Evolutionary conservation across 2,888 invertebrate genomes (phyloP), one percentile per base, ranked within the genome.

Genomic region (Diloba caeruleocephala): DNA sequence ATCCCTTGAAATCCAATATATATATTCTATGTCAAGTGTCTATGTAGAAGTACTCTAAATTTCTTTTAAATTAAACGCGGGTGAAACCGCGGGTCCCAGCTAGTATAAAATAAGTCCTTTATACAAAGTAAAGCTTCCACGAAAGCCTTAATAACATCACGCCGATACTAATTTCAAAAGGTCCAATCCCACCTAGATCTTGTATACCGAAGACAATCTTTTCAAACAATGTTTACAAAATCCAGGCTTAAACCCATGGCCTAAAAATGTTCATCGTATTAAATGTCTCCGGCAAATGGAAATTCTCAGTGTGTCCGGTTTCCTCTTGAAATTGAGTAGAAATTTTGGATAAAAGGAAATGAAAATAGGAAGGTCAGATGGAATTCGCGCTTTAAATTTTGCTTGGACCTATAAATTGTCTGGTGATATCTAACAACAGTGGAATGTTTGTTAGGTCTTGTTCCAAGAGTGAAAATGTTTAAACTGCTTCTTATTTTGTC

Each of bases 281-380:
- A 50, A 67, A 60, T 45, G 29, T 49, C 28, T 31, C 7, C 2
- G 9, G 50, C 42, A 56, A 71, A 61, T 71, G 29, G 36, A 52
- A 60, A 60, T 56, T 56, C 29, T 42, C 15, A 21, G 43, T 50
- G 65, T 69, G 66, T 70, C 71, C 66, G 60, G 66, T 59, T 54
- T 36, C 33, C 28, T 36, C 48, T 55, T 44, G 12, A 52, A 67
- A 56, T 71, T 50, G 50, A 43, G 23, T 50, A 60, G 28, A 55
- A 62, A 60, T 53, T 60, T 44, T 34, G 55, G 48, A 52, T 48
- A 29, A 52, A 44, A 17, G 71, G 66, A 66, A 69, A 65, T 66
- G 71, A 70, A 59, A 54, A 49, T 59, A 31, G 39, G 32, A 32
- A 19, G 36, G 37, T 12, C 33, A 26, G 46, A 10, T 34, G 33